phyloP scores from a whole-genome alignment of 2,113 vertebrate genomes.

The Tachycineta bicolor region DNA sequence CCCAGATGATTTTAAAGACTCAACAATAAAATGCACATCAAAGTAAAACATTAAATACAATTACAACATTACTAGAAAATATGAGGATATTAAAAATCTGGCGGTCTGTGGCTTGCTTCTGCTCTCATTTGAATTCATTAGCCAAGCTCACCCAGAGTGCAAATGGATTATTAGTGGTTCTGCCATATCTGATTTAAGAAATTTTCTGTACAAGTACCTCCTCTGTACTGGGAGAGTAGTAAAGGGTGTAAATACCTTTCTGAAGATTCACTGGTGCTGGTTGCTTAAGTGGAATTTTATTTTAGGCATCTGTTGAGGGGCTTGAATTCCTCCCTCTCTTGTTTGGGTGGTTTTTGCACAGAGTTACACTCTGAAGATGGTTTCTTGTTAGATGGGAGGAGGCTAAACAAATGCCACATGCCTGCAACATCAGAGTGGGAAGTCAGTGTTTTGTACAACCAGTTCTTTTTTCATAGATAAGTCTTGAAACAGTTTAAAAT shows the following conservation, averaged over 20 bases:
- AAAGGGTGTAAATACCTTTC: background rate
- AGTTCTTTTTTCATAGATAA: background rate
- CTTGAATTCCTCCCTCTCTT: background rate
- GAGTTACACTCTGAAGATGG: background rate
- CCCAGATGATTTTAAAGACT: constrained; percentile 44
- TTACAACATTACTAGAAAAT: constrained; percentile 43
- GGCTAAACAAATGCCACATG: background rate
- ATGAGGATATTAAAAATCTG: constrained; percentile 53
- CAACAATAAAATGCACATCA: constrained; percentile 41
- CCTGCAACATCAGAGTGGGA: background rate
- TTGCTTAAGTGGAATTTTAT: background rate
- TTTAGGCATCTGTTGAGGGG: background rate
- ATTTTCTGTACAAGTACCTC: background rate
- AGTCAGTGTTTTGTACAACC: background rate
- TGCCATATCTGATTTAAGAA: background rate
- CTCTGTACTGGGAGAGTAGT: background rate
- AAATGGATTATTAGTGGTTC: constrained; percentile 3
- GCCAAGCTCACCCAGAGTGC: background rate
- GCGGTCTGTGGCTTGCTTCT: background rate
- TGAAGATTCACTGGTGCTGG: background rate
- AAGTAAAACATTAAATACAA: constrained; percentile 64
- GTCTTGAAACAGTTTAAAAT: background rate
- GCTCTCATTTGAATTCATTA: constrained; percentile 43
- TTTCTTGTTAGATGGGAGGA: background rate
- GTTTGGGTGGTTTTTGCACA: background rate